These are phyloP conservation scores for Threskiornis aethiopicus DNA, from an alignment of 2,797 vertebrate genomes.

Conservation along the genomic window DNA sequence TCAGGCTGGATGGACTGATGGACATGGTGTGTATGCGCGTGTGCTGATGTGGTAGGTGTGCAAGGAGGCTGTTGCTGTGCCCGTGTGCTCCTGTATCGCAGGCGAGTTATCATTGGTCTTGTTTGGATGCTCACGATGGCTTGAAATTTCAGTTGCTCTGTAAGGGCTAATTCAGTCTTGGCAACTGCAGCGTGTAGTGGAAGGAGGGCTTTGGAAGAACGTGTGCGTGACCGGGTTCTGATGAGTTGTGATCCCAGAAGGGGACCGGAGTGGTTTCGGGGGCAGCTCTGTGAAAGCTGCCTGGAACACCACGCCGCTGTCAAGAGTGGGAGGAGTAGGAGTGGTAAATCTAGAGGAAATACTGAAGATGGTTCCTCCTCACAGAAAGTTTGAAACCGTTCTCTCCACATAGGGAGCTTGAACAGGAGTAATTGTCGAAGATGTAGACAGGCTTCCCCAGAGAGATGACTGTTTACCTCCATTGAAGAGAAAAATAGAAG, in stretches of 20 bases:
- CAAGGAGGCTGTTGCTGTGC: background rate
- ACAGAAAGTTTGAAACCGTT: background rate
- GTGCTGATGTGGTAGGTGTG: background rate
- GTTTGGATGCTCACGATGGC: background rate
- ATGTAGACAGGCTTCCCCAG: background rate
- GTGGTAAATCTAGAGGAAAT: background rate
- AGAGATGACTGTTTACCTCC: background rate
- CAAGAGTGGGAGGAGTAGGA: background rate
- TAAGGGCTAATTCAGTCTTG: background rate
- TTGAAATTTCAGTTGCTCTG: background rate
- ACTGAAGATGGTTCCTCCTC: background rate
- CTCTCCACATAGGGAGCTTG: background rate
- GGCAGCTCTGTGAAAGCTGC: background rate
- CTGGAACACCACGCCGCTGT: background rate
- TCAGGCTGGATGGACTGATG: background rate
- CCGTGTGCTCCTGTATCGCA: background rate
- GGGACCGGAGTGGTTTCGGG: background rate
- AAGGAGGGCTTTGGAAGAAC: background rate
- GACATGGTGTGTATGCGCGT: accelerated
- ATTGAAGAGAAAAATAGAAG: background rate
- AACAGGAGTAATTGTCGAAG: background rate
- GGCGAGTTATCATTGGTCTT: background rate
- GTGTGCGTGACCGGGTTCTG: background rate
- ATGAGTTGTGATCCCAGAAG: background rate
- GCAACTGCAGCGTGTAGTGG: background rate